A percentile compares a stretch with the other conserved stretches of the same genome.
Evolutionary conservation across 1,140 invertebrate genomes (phyloP).

Genomic region (Acyrthosiphon pisum): DNA sequence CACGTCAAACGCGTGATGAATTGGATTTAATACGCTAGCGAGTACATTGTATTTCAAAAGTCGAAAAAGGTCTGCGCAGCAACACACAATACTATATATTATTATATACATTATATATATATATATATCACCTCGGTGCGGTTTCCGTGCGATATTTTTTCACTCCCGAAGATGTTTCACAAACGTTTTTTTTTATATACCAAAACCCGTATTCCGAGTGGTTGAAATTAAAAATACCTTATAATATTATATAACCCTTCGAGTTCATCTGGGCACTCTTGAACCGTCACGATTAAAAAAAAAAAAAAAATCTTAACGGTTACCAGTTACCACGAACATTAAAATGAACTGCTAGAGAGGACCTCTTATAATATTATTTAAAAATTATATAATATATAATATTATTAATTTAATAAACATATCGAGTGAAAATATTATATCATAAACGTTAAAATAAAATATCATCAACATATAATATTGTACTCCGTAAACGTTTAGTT

Average conservation of each 20-base stretch:
- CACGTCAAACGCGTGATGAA: not conserved
- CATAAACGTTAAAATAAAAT: not conserved
- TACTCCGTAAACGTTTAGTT: not conserved
- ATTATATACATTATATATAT: not conserved
- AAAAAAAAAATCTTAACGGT: too few species aligned
- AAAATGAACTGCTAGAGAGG: too few species aligned
- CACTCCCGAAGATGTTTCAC: not conserved
- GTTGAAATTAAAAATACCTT: not conserved
- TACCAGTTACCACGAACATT: too few species aligned
- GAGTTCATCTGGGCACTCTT: too few species aligned
- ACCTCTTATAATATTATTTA: too few species aligned
- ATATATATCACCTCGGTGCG: too few species aligned
- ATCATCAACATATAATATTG: not conserved
- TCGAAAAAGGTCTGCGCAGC: not conserved
- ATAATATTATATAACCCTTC: too few species aligned
- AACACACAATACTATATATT: not conserved
- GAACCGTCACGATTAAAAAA: too few species aligned
- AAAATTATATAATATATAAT: too few species aligned
- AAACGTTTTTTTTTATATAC: not conserved
- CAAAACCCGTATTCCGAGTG: not conserved
- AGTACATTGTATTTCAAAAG: not conserved
- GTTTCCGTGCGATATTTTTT: too few species aligned
- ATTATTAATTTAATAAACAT: too few species aligned
- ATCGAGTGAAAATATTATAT: not conserved
- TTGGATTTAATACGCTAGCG: conserved; percentile 26